Evolutionary conservation across 2,797 vertebrate genomes (phyloP).

Genomic region (Urosaurus nigricauda): DNA sequence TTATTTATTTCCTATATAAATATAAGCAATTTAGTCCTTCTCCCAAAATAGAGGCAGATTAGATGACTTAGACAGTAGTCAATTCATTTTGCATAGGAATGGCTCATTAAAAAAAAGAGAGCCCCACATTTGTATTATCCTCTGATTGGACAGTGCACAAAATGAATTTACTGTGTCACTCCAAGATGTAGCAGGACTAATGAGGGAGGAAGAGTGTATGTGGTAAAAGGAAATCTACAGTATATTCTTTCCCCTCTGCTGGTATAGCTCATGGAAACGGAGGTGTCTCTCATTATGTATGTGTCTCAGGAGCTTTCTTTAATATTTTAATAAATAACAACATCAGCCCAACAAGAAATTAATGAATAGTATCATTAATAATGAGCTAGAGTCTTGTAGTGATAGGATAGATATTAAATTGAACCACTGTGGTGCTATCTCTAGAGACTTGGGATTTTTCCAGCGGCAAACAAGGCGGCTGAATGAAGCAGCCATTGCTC

Average conservation of each 20-base stretch:
- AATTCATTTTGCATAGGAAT: constrained; percentile 98
- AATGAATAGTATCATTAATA: constrained; percentile 99
- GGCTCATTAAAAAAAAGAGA: constrained; percentile 91
- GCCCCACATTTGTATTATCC: constrained; percentile 86
- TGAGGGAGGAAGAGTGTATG: constrained; percentile 83
- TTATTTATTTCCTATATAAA: constrained; percentile 87
- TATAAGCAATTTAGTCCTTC: constrained; percentile 86
- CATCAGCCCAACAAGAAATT: constrained; percentile 99
- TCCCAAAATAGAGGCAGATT: constrained; percentile 86
- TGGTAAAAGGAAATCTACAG: constrained; percentile 84
- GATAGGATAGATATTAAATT: constrained; percentile 99
- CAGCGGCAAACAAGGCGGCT: constrained; percentile 98
- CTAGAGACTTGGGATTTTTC: constrained; percentile 97
- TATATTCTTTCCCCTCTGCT: constrained; percentile 83
- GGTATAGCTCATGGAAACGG: constrained; percentile 74
- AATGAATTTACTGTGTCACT: constrained; percentile 99
- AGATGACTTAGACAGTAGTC: constrained; percentile 92
- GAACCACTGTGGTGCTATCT: constrained; percentile 97
- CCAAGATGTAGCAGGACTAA: constrained; percentile 96
- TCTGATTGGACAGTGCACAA: constrained; percentile 85
- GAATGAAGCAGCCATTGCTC: constrained; percentile 94
- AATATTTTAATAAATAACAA: constrained; percentile 99
- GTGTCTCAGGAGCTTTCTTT: constrained; percentile 97
- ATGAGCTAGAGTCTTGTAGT: constrained; percentile 97
- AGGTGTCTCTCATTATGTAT: constrained; percentile 96